Percentiles rank a stretch among this genome's conserved stretches.
phyloP scores from a whole-genome alignment of 2,113 vertebrate genomes.

The Coreoperca whiteheadi region DNA sequence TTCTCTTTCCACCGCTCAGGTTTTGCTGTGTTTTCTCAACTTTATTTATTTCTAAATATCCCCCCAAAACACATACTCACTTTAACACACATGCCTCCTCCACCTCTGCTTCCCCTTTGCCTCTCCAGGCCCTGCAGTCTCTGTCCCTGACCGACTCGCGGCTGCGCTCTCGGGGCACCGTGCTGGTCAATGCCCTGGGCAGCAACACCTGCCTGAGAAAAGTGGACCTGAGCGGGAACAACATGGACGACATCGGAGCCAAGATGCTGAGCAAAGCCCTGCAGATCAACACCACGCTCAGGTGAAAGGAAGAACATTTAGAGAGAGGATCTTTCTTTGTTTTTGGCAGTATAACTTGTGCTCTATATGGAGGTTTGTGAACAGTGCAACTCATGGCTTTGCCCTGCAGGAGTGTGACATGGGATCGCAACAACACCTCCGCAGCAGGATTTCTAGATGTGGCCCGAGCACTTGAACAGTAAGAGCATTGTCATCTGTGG shows the following conservation, averaged over 20 bases:
- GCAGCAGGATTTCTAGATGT: constrained; percentile 90
- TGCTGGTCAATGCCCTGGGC: constrained; percentile 90
- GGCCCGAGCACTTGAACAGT: constrained; percentile 91
- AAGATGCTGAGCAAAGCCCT: constrained; percentile 94
- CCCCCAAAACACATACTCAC: neutral
- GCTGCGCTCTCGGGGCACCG: constrained; percentile 88
- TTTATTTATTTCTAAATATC: constrained; percentile 24
- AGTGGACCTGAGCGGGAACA: constrained; percentile 90
- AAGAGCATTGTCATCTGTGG: constrained; percentile 64
- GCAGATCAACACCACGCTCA: constrained; percentile 84
- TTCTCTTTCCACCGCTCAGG: neutral
- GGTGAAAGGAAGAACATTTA: constrained; percentile 45
- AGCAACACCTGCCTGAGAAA: constrained; percentile 91
- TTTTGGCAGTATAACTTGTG: neutral
- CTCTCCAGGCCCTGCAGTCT: constrained; percentile 86
- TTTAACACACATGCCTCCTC: neutral
- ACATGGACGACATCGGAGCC: constrained; percentile 91
- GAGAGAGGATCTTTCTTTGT: neutral
- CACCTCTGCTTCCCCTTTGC: neutral
- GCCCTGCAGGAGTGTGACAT: constrained; percentile 88
- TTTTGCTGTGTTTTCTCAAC: neutral
- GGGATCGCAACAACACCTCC: constrained; percentile 91
- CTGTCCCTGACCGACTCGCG: constrained; percentile 88
- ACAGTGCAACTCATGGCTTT: constrained; percentile 31
- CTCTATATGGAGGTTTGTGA: constrained; percentile 19